Percentiles rank a stretch among this genome's conserved stretches.
phyloP scores from a whole-genome alignment of 2,888 invertebrate species.

The Serrognathus titanus region DNA sequence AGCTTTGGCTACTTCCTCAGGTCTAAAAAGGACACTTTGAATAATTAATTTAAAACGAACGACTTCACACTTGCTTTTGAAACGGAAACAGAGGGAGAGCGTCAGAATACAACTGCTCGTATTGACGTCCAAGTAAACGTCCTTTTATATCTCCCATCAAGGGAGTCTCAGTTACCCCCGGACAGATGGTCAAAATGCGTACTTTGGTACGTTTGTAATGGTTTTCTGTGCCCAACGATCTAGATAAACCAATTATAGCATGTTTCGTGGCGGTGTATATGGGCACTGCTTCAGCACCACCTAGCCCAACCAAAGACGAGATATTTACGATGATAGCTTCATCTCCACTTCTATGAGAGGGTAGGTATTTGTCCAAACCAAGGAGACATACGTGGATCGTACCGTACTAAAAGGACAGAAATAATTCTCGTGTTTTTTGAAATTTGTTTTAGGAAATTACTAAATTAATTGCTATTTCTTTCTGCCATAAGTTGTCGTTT shows the following conservation, averaged over 20 bases:
- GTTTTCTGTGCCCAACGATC: neutral
- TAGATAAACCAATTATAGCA: slow-evolving; percentile 5
- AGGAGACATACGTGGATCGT: slow-evolving; percentile 9
- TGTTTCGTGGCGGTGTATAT: slow-evolving; percentile 9
- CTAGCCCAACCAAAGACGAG: slow-evolving; percentile 8
- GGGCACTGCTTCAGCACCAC: neutral
- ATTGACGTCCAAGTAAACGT: too few relatives aligned
- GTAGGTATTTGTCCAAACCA: slow-evolving; percentile 8
- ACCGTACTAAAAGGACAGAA: slow-evolving; percentile 5
- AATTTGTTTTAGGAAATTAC: neutral
- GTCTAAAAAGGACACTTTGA: neutral
- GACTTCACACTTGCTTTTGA: too few relatives aligned
- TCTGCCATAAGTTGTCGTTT: slow-evolving; percentile 9
- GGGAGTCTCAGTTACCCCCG: slow-evolving; percentile 6
- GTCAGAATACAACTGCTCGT: too few relatives aligned
- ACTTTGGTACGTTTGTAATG: slow-evolving; percentile 8
- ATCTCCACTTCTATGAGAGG: slow-evolving; percentile 6
- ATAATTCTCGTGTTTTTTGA: too few relatives aligned
- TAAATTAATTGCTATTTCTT: slow-evolving; percentile 11
- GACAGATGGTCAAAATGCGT: slow-evolving; percentile 9
- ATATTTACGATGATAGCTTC: slow-evolving; percentile 14
- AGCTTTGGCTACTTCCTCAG: neutral
- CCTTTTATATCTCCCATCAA: too few relatives aligned
- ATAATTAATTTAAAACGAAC: too few relatives aligned
- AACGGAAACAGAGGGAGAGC: too few relatives aligned